Conservation (phyloP, 2,113 vertebrate genomes). For the Electrona antarctica region DNA sequence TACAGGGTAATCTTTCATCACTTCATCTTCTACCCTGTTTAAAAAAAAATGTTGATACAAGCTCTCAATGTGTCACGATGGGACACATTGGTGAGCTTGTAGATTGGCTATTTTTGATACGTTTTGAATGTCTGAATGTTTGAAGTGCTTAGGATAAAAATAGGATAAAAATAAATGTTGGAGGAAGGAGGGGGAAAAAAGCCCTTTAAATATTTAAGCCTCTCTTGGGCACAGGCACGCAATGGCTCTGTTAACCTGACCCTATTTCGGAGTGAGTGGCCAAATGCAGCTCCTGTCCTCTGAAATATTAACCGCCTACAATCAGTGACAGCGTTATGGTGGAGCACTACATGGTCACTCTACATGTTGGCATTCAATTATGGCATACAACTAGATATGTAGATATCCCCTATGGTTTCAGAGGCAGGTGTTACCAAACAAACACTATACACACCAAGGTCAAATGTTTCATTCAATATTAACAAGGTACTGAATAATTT, state of each 20-base stretch:
- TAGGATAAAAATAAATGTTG: slow-evolving; percentile 37
- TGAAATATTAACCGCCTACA: slow-evolving; percentile 76
- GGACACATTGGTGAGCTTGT: no score
- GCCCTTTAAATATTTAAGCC: slow-evolving; percentile 72
- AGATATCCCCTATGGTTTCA: not conserved
- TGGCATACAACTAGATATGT: no score
- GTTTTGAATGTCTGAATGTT: slow-evolving; percentile 1
- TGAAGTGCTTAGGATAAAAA: slow-evolving; percentile 53
- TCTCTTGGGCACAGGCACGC: slow-evolving; percentile 65
- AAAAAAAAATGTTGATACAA: no score
- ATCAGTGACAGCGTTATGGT: slow-evolving; percentile 41
- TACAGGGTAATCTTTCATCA: no score
- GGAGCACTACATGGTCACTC: slow-evolving; percentile 1
- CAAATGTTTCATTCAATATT: slow-evolving; percentile 6
- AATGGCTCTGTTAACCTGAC: slow-evolving; percentile 61
- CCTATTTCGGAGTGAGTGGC: slow-evolving; percentile 53
- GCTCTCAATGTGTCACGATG: no score
- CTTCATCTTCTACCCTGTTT: no score
- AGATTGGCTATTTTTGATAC: no score
- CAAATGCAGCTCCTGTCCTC: slow-evolving; percentile 56
- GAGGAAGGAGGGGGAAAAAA: slow-evolving; percentile 33
- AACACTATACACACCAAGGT: not conserved
- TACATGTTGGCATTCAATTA: not conserved
- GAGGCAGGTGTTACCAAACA: slow-evolving; percentile 14
- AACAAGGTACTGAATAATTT: not conserved